Conservation (phyloP, 1,140 invertebrate species). For the Triops longicaudatus region DNA sequence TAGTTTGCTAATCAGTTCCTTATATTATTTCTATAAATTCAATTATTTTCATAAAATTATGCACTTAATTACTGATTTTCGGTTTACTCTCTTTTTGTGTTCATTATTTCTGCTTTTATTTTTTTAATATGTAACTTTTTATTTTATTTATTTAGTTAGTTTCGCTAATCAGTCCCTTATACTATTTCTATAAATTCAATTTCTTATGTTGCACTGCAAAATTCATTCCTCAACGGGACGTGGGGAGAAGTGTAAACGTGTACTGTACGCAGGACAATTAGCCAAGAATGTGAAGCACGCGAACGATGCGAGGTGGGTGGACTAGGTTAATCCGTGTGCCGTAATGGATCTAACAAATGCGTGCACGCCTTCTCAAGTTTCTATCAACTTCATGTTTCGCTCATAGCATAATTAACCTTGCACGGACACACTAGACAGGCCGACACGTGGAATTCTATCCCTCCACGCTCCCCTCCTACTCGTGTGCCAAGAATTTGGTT, state of each 20-base stretch:
- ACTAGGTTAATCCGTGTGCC: background rate
- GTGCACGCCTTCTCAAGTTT: conserved; percentile 5
- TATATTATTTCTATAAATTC: too few relatives aligned
- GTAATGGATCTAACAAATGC: conserved; percentile 1
- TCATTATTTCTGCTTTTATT: too few relatives aligned
- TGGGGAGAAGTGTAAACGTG: background rate
- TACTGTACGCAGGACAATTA: background rate
- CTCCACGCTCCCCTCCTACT: background rate
- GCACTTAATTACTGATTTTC: too few relatives aligned
- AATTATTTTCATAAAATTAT: too few relatives aligned
- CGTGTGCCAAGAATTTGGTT: background rate
- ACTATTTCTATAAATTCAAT: too few relatives aligned
- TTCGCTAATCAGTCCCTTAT: too few relatives aligned
- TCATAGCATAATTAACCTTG: background rate
- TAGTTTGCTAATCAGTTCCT: too few relatives aligned
- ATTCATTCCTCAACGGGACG: too few relatives aligned
- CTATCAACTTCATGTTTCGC: conserved; percentile 8
- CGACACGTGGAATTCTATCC: background rate
- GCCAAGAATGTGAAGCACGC: background rate
- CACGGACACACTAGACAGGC: background rate
- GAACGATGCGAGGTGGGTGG: background rate
- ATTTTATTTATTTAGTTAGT: too few relatives aligned
- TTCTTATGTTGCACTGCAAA: too few relatives aligned
- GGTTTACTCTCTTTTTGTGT: too few relatives aligned
- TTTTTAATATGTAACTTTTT: too few relatives aligned